Evolutionary conservation across 2,113 vertebrate species (phyloP), one percentile per base, ranked within the genome.

Genomic region (Tupaia chinensis): DNA sequence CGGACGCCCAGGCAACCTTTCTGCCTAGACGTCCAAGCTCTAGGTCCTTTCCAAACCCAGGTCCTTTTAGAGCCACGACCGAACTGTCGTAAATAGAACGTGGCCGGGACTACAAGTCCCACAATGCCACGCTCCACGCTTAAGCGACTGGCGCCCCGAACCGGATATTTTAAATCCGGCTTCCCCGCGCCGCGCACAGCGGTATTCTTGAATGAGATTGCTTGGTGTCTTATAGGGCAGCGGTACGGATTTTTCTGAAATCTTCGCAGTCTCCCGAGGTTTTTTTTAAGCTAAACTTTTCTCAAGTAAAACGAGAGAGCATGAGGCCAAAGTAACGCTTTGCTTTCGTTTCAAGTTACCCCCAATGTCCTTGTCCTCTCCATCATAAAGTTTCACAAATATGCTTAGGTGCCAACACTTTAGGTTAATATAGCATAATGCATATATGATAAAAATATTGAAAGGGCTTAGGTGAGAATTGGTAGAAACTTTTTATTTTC

Each of bases 171-270:
- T 83, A 89, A 96, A 95, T 66, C 27, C 25, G 13, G 4, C 10
- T 15, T 4, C 0, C 1, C 27, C 0, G 0, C 4, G 1, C 15
- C 22, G 19, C 2, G 2, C 1, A 1, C 17, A 2, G 16, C 0
- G 2, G 7, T 22, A 4, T 6, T 29, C 25, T 73, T 60, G 14
- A 8, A 2, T 8, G n/a, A 70, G 9, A 2, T 68, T 63, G 65
- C 5, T n/a, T 74, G 0, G 0, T 16, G 20, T n/a, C 7, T 56
- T 29, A 0, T 16, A 1, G 1, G 34, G 13, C 19, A 15, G 15
- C 1, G 4, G 34, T 53, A 17, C 2, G 1, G 5, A 0, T 1
- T 61, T 32, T 89, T 44, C 17, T 10, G 29, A n/a, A 10, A 16
- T 6, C 32, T 44, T 27, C 14, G 15, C 3, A 9, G 32, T 61